Percentiles rank a stretch among this genome's conserved stretches.
Evolutionary conservation across 2,888 invertebrate species (phyloP).

Genomic region (Eristalis tenax): DNA sequence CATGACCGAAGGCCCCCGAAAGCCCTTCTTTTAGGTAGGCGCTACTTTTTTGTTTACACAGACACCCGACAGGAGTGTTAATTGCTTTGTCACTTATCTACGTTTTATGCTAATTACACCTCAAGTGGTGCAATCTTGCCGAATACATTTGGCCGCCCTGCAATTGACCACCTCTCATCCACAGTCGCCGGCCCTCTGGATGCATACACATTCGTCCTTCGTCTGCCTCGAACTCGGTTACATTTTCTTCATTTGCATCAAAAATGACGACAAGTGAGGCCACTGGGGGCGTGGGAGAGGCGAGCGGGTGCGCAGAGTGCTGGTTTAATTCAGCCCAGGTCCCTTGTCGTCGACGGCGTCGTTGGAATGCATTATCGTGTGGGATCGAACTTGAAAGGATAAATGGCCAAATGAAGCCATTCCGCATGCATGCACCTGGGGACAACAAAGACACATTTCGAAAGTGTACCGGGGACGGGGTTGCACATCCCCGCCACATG

Average conservation of each 20-base stretch:
- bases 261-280: slow-evolving; percentile 20
- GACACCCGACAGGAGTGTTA: slow-evolving; percentile 60
- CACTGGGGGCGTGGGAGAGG: not conserved
- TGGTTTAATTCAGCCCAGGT: slow-evolving; percentile 31
- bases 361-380: slow-evolving; percentile 60
- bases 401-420: slow-evolving; percentile 64
- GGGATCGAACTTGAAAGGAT: slow-evolving; percentile 64
- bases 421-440: slow-evolving; percentile 64
- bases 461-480: slow-evolving; percentile 2
- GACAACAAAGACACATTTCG: slow-evolving; percentile 60
- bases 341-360: slow-evolving; percentile 31
- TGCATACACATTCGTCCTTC: too few relatives aligned
- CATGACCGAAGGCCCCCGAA: slow-evolving; percentile 12
- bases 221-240: slow-evolving; percentile 2
- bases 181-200: not conserved
- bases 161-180: slow-evolving; percentile 1
- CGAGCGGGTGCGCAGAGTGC: slow-evolving; percentile 1
- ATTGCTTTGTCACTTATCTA: slow-evolving; percentile 65
- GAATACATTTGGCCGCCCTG: slow-evolving; percentile 6
- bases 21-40: slow-evolving; percentile 19
- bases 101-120: slow-evolving; percentile 64
- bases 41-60: slow-evolving; percentile 60
- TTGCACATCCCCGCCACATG: slow-evolving; percentile 31
- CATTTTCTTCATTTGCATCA: slow-evolving; percentile 61
- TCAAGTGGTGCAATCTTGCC: slow-evolving; percentile 44